Evolutionary conservation across 2,113 vertebrate species (phyloP).

Genomic region (Scomber colias): DNA sequence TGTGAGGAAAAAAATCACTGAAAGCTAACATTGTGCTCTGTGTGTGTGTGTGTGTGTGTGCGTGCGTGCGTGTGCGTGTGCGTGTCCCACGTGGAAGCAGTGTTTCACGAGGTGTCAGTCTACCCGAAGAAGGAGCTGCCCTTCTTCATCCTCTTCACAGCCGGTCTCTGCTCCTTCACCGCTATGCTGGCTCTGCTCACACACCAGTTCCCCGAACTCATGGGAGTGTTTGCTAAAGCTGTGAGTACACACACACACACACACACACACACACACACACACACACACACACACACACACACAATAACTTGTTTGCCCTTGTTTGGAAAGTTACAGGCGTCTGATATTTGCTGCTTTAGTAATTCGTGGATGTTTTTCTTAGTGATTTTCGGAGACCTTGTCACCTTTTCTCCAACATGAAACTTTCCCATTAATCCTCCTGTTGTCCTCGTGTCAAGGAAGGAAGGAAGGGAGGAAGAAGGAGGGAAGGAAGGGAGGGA

Average conservation of each 20-base stretch:
- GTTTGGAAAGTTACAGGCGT: no score
- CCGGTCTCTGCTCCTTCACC: conserved; percentile 98
- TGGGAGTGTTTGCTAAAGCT: conserved; percentile 99
- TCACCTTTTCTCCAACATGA: neutral
- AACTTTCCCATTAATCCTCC: neutral
- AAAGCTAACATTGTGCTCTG: conserved; percentile 41
- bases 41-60: conserved; percentile 36
- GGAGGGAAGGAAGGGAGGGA: no score
- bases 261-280: conserved; percentile 23
- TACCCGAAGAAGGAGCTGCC: conserved; percentile 99
- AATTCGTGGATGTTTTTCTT: no score
- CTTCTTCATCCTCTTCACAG: conserved; percentile 99
- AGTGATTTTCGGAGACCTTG: neutral
- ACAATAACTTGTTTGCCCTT: neutral
- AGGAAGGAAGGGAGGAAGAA: no score
- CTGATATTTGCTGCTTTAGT: neutral
- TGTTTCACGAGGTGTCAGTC: conserved; percentile 99
- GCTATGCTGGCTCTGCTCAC: conserved; percentile 99
- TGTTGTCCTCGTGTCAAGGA: no score
- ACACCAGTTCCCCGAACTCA: conserved; percentile 98
- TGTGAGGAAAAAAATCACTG: neutral
- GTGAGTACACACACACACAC: conserved; percentile 86
- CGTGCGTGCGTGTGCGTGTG: conserved; percentile 35
- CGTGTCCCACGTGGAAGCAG: conserved; percentile 83
- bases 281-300: conserved; percentile 9